Conservation (phyloP, 2,888 invertebrate species). For the Hylaea fasciaria region DNA sequence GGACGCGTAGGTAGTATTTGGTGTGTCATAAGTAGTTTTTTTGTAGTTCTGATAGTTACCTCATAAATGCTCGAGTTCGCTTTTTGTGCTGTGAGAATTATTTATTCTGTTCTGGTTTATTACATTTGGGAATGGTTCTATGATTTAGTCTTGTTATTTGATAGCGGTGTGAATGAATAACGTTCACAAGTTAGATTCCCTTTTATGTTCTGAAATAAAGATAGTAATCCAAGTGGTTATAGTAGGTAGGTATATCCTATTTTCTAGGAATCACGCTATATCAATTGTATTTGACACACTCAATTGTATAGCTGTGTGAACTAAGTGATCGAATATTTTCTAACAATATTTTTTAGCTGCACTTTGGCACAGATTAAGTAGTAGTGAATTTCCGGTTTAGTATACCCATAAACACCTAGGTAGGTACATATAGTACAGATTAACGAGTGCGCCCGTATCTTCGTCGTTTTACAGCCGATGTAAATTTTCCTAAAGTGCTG, state of each 20-base stretch:
- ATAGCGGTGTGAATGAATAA: constrained; percentile 14
- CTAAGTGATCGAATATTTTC: too few relatives aligned
- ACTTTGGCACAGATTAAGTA: too few relatives aligned
- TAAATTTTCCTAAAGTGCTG: constrained; percentile 44
- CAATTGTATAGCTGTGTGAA: too few relatives aligned
- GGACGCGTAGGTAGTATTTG: constrained; percentile 31
- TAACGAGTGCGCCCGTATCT: constrained; percentile 15
- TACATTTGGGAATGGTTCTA: constrained; percentile 21
- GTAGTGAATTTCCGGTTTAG: not conserved
- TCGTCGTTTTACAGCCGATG: constrained; percentile 39
- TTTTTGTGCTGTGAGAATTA: constrained; percentile 11
- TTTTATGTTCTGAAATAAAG: too few relatives aligned
- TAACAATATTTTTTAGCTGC: not conserved
- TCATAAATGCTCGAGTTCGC: constrained; percentile 30
- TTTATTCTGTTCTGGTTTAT: too few relatives aligned
- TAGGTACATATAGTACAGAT: too few relatives aligned
- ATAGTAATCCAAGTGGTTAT: too few relatives aligned
- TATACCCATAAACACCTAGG: not conserved
- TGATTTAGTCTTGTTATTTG: constrained; percentile 18
- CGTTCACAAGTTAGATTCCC: too few relatives aligned
- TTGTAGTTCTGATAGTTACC: constrained; percentile 22
- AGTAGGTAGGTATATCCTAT: too few relatives aligned
- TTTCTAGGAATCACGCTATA: too few relatives aligned
- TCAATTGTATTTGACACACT: too few relatives aligned
- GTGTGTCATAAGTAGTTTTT: constrained; percentile 34